These are phyloP conservation scores for Apostichopus leukothele DNA, from an alignment of 53 echinoderm and acorn worm genomes.

Conservation along the genomic window DNA sequence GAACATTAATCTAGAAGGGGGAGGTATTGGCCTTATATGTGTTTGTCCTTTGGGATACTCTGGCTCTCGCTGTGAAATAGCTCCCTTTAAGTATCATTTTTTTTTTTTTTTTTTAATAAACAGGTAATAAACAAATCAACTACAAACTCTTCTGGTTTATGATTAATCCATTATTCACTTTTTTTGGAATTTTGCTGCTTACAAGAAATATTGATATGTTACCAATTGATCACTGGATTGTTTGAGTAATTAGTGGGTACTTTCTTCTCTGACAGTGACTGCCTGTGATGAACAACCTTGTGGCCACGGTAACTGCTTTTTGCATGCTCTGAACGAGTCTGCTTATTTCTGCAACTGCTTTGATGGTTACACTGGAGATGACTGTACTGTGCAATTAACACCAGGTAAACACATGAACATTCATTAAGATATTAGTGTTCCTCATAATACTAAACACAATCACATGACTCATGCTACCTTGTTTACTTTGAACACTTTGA, in stretches of 20 bases:
- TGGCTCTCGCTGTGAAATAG: slow-evolving; percentile 50
- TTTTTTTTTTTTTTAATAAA: too few species aligned
- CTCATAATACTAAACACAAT: too few species aligned
- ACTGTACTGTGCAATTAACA: slow-evolving; percentile 14
- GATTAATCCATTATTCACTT: too few species aligned
- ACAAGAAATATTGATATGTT: too few species aligned
- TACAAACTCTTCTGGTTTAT: too few species aligned
- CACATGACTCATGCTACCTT: too few species aligned
- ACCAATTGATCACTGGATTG: too few species aligned
- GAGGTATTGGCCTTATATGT: slow-evolving; percentile 43
- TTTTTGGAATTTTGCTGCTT: too few species aligned
- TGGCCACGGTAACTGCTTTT: slow-evolving; percentile 24
- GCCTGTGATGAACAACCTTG: slow-evolving; percentile 40
- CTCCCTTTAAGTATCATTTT: neutral
- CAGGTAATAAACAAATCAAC: too few species aligned
- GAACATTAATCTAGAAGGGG: neutral
- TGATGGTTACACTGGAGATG: slow-evolving; percentile 21
- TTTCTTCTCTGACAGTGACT: neutral
- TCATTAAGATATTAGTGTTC: neutral
- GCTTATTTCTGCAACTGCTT: slow-evolving; percentile 38
- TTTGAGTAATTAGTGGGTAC: too few species aligned
- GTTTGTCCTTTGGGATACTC: slow-evolving; percentile 49
- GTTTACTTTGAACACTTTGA: too few species aligned
- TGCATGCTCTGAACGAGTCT: slow-evolving; percentile 5
- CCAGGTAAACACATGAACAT: neutral